Percentiles rank a stretch among this genome's conserved stretches.
These are phyloP conservation scores for Drosophila meridiana DNA, from an alignment of 2,888 invertebrate species.

Conservation along the genomic window DNA sequence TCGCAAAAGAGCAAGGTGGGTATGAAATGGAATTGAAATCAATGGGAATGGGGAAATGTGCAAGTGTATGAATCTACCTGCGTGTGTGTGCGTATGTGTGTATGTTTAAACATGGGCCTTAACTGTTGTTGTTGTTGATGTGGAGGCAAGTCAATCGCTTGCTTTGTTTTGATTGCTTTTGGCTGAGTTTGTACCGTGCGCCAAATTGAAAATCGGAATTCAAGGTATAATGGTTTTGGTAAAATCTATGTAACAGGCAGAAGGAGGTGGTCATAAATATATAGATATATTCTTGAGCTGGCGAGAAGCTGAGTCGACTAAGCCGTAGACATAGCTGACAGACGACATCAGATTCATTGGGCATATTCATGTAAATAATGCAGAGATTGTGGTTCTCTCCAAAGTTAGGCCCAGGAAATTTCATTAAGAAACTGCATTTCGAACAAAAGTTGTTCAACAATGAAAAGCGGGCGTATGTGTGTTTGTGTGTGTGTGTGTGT, in stretches of 20 bases:
- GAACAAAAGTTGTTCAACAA: no score
- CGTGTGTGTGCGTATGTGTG: background rate
- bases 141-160: constrained; percentile 70
- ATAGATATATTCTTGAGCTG: no score
- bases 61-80: background rate
- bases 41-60: constrained; percentile 20
- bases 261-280: no score
- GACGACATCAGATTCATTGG: no score
- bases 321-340: no score
- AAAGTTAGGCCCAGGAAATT: no score
- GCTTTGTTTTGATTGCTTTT: constrained; percentile 76
- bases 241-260: background rate
- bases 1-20: constrained; percentile 84
- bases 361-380: no score
- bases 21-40: constrained; percentile 41
- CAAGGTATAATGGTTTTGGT: background rate
- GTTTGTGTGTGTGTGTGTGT: no score
- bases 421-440: no score
- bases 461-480: no score
- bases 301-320: no score
- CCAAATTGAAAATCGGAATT: background rate
- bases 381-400: no score
- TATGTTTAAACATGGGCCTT: constrained; percentile 11
- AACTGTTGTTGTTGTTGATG: constrained; percentile 31
- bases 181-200: constrained; percentile 26